Evolutionary conservation across 1,140 invertebrate species (phyloP).

Genomic region (Akabosia matsudoensis): DNA sequence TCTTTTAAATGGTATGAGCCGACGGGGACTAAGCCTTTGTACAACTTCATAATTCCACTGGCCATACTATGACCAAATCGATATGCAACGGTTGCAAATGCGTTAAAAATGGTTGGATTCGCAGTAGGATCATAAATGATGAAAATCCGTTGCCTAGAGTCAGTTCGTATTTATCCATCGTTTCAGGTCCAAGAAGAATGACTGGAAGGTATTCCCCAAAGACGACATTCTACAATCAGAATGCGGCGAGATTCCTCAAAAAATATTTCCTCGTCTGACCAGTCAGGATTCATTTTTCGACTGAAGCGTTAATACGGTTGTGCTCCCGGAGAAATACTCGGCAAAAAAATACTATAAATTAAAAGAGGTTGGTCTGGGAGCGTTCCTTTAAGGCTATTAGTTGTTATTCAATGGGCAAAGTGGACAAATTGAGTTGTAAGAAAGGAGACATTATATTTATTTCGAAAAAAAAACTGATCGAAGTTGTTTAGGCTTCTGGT

Average conservation of each 20-base stretch:
- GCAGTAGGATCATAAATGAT: conserved; percentile 50
- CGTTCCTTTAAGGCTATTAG: too few species aligned
- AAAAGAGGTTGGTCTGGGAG: too few species aligned
- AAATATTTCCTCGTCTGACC: conserved; percentile 53
- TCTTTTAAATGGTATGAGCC: conserved; percentile 53
- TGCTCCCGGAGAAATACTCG: conserved; percentile 55
- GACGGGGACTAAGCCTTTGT: conserved; percentile 47
- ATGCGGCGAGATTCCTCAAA: conserved; percentile 58
- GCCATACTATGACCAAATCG: conserved; percentile 39
- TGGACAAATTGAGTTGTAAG: too few species aligned
- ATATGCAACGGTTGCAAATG: background rate
- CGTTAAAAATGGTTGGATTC: background rate
- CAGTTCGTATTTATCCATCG: conserved; percentile 35
- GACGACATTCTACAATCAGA: conserved; percentile 54
- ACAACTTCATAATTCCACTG: conserved; percentile 37
- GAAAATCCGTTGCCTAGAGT: background rate
- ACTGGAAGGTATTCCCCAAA: conserved; percentile 52
- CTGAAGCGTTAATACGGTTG: conserved; percentile 48
- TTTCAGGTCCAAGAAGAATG: conserved; percentile 49
- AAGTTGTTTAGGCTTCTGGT: too few species aligned
- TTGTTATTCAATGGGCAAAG: too few species aligned
- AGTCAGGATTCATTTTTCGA: conserved; percentile 48
- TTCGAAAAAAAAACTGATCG: too few species aligned
- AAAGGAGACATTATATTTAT: too few species aligned
- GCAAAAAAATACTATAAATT: too few species aligned